phyloP scores from a whole-genome alignment of 2,888 invertebrate species.

The Ennomos erosarius region DNA sequence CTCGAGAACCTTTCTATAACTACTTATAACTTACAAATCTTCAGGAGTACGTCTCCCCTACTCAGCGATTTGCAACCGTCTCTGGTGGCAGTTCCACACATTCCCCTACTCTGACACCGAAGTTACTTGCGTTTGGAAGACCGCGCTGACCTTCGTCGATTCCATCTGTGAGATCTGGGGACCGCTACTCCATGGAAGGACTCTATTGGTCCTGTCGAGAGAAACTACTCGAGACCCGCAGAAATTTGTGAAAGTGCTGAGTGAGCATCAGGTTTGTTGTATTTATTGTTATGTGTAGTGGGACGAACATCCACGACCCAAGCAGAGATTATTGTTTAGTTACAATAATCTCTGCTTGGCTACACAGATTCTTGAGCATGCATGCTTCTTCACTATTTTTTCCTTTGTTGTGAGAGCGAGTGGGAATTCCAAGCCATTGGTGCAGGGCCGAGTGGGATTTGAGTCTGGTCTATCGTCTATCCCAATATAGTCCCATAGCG shows the following conservation, averaged over 20 bases:
- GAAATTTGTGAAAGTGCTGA: slow-evolving; percentile 88
- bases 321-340: too few species aligned
- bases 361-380: too few species aligned
- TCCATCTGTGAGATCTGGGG: slow-evolving; percentile 96
- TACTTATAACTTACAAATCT: slow-evolving; percentile 9
- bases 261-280: slow-evolving; percentile 87
- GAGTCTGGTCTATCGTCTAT: too few species aligned
- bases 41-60: slow-evolving; percentile 92
- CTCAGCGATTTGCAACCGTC: slow-evolving; percentile 91
- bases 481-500: too few species aligned
- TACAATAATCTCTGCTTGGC: too few species aligned
- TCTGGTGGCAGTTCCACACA: slow-evolving; percentile 94
- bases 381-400: too few species aligned
- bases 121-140: slow-evolving; percentile 93
- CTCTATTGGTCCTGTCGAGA: slow-evolving; percentile 90
- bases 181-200: slow-evolving; percentile 89
- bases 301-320: too few species aligned
- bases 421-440: too few species aligned
- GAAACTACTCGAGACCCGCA: slow-evolving; percentile 91
- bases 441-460: too few species aligned
- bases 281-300: neutral
- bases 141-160: slow-evolving; percentile 96
- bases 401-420: too few species aligned
- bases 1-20: too few species aligned
- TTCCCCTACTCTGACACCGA: slow-evolving; percentile 90